Evolutionary conservation across 2,797 vertebrate species (phyloP).

Genomic region (Myotis vivesi): DNA sequence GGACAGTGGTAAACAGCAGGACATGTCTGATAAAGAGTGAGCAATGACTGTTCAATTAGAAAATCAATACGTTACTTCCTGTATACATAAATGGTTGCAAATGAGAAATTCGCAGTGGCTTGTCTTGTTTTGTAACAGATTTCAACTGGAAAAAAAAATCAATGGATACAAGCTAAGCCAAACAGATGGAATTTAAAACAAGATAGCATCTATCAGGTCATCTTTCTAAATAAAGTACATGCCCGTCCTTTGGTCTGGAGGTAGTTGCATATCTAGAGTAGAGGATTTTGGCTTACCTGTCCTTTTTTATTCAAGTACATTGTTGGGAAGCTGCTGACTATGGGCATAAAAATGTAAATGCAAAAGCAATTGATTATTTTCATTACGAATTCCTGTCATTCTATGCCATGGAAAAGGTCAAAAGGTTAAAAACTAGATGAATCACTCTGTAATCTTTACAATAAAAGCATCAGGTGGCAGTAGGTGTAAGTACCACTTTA

Average conservation of each 20-base stretch:
- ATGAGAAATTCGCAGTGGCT: conserved; percentile 60
- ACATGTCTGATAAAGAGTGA: not conserved
- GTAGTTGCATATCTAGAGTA: not conserved
- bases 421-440: conserved; percentile 70
- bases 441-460: conserved; percentile 57
- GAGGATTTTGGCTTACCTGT: conserved; percentile 16
- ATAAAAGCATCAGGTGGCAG: conserved; percentile 33
- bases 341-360: conserved; percentile 60
- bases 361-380: conserved; percentile 71
- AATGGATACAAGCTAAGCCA: not conserved
- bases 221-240: conserved; percentile 64
- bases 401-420: conserved; percentile 70
- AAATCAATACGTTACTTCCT: conserved; percentile 69
- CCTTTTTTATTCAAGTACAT: conserved; percentile 66
- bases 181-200: conserved; percentile 48
- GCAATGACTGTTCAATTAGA: conserved; percentile 68
- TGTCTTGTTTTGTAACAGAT: conserved; percentile 44
- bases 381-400: conserved; percentile 65
- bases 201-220: not conserved
- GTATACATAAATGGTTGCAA: conserved; percentile 46
- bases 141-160: conserved; percentile 66
- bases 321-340: conserved; percentile 53
- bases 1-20: not conserved
- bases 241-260: conserved; percentile 49
- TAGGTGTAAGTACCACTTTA: conserved; percentile 72